Conservation (phyloP, 2,888 invertebrate species). For the Trachelus stipa region DNA sequence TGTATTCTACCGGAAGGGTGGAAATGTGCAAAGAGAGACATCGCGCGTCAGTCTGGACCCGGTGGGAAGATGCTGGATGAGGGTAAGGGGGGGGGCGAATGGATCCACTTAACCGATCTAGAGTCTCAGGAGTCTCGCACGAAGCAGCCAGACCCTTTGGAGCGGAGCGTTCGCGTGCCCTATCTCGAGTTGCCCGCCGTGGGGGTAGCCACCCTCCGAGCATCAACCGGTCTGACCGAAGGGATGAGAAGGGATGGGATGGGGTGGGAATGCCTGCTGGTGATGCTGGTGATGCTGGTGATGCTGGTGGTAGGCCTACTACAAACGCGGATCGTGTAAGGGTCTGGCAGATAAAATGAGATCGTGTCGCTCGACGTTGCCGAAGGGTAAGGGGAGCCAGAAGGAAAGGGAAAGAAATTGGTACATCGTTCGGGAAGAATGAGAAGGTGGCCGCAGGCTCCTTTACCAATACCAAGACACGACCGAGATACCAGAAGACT, state of each 20-base stretch:
- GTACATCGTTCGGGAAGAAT: slow-evolving; percentile 59
- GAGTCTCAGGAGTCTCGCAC: slow-evolving; percentile 22
- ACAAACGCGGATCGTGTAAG: slow-evolving; percentile 63
- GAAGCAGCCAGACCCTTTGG: not conserved
- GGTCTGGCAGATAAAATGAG: slow-evolving; percentile 64
- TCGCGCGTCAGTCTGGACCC: not conserved
- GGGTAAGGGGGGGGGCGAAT: slow-evolving; percentile 31
- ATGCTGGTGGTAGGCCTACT: slow-evolving; percentile 46
- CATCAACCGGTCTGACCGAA: not conserved
- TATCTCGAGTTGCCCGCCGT: slow-evolving; percentile 56
- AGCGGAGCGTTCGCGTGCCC: slow-evolving; percentile 52
- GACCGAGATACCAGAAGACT: slow-evolving; percentile 13
- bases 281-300: slow-evolving; percentile 20
- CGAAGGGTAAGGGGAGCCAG: slow-evolving; percentile 28
- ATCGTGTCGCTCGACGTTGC: slow-evolving; percentile 55
- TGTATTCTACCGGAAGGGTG: not conserved
- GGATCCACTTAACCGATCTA: slow-evolving; percentile 50
- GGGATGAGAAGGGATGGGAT: not conserved
- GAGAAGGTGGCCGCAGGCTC: slow-evolving; percentile 15
- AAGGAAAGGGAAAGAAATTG: slow-evolving; percentile 59
- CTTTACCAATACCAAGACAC: slow-evolving; percentile 2
- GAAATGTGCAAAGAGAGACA: not conserved
- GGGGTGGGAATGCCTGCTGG: slow-evolving; percentile 21
- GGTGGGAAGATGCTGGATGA: slow-evolving; percentile 5
- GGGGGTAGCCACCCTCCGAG: slow-evolving; percentile 40